phyloP scores from a whole-genome alignment of 2,797 vertebrate genomes.

The Apogon talboti region DNA sequence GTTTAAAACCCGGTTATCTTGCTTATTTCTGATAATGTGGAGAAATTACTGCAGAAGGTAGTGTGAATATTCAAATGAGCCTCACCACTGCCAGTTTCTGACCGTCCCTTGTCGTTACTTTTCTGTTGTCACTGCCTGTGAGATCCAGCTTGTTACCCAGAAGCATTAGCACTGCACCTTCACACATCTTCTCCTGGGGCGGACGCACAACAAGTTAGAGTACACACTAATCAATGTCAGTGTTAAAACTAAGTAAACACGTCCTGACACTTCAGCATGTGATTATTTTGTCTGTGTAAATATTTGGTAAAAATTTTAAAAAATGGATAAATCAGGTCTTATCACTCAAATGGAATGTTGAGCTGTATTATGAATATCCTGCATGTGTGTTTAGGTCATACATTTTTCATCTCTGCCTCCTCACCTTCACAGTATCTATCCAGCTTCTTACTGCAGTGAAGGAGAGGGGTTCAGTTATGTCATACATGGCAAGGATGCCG shows the following conservation, averaged over 20 bases:
- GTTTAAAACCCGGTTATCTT: background rate
- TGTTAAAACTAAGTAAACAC: background rate
- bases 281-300: background rate
- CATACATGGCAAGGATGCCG: conserved; percentile 87
- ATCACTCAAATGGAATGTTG: background rate
- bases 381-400: conserved; percentile 54
- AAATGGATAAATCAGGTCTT: conserved; percentile 1
- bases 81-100: conserved; percentile 84
- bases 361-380: background rate
- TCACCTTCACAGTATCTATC: conserved; percentile 86
- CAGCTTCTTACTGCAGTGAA: conserved; percentile 83
- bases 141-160: conserved; percentile 85
- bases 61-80: conserved; percentile 46
- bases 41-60: conserved; percentile 22
- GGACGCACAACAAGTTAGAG: conserved; percentile 11
- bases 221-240: background rate
- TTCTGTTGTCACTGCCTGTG: conserved; percentile 45
- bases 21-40: background rate
- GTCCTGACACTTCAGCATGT: background rate
- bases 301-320: background rate
- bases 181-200: conserved; percentile 81
- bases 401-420: conserved; percentile 53
- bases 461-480: conserved; percentile 79
- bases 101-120: conserved; percentile 78
- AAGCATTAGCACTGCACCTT: conserved; percentile 82